Conservation (phyloP, 23 tunicate species). For the Ciona savignyi region DNA sequence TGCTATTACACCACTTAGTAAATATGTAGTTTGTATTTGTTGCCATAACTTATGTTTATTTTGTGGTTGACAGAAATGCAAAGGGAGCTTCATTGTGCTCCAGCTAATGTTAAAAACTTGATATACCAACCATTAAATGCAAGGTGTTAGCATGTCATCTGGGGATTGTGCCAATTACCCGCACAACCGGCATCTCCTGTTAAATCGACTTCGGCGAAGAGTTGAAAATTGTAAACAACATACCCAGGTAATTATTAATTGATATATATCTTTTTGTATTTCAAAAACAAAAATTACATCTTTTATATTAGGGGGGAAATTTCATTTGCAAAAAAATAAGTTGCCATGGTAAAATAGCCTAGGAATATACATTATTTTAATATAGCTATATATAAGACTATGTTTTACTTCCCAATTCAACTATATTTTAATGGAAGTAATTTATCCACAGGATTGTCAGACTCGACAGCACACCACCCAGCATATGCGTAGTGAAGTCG, state of each 20-base stretch:
- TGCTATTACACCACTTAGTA: too few species aligned
- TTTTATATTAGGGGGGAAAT: too few species aligned
- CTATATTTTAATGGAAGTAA: too few species aligned
- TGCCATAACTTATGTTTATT: too few species aligned
- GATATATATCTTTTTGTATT: too few species aligned
- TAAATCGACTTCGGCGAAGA: conserved; percentile 6
- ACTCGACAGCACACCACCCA: neutral
- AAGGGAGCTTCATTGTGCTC: neutral
- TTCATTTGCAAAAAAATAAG: too few species aligned
- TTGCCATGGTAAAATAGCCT: too few species aligned
- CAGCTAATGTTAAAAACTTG: neutral
- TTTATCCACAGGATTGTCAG: neutral
- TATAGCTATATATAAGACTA: too few species aligned
- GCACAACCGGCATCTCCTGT: neutral
- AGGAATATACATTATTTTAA: too few species aligned
- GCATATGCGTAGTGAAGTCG: neutral
- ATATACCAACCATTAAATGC: neutral
- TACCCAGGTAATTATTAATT: conserved; percentile 7
- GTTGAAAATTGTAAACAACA: conserved; percentile 1
- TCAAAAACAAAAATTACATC: too few species aligned
- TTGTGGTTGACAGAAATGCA: neutral
- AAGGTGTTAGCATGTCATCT: neutral
- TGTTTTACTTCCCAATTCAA: too few species aligned
- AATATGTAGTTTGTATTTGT: too few species aligned
- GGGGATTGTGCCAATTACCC: conserved; percentile 1